Evolutionary conservation across 2,113 vertebrate genomes (phyloP).

Genomic region (Candoia aspera): DNA sequence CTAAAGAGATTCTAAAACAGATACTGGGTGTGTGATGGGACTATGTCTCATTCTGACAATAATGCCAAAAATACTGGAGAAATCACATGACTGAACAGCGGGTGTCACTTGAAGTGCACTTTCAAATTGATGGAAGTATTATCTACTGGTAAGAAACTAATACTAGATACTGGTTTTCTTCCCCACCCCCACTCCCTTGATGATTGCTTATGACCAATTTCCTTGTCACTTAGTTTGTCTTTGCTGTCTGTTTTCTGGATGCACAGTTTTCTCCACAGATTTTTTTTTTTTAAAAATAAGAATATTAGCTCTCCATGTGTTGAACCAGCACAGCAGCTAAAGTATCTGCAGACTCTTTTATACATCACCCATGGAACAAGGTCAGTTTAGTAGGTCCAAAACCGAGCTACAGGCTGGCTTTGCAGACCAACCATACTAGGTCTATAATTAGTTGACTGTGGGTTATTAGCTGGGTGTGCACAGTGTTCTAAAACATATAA

Average conservation of each 20-base stretch:
- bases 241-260: not conserved
- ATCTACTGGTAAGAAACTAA: slow-evolving; percentile 3
- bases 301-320: not conserved
- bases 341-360: not conserved
- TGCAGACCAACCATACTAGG: not conserved
- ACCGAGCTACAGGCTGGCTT: not conserved
- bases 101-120: not conserved
- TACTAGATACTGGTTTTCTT: not conserved
- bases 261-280: no score
- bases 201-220: not conserved
- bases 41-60: not conserved
- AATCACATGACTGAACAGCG: not conserved
- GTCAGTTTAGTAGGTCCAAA: not conserved
- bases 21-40: not conserved
- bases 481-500: not conserved
- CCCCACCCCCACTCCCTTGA: not conserved
- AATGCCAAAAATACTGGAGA: slow-evolving; percentile 13
- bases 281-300: not conserved
- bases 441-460: not conserved
- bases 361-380: not conserved
- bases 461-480: not conserved
- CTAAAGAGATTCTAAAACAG: slow-evolving; percentile 27
- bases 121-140: not conserved
- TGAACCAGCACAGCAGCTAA: not conserved
- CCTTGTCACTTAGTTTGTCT: not conserved